Conservation (phyloP, 1,140 invertebrate species). For the Procambarus clarkii region DNA sequence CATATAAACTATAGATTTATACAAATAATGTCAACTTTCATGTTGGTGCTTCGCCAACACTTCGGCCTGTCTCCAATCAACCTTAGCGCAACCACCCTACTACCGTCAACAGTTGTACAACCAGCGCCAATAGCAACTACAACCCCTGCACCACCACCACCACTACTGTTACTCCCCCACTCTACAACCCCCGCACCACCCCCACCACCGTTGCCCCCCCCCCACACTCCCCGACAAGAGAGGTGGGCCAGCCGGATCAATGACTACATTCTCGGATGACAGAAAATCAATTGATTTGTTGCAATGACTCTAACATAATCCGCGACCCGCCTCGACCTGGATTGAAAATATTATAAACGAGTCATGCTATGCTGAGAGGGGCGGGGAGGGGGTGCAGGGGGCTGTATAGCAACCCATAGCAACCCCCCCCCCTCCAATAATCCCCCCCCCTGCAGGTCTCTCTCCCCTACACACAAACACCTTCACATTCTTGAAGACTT, state of each 20-base stretch:
- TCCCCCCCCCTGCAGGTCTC: too few species aligned
- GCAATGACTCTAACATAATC: constrained; percentile 53
- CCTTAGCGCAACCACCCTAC: too few species aligned
- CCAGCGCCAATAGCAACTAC: too few species aligned
- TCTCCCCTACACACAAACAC: too few species aligned
- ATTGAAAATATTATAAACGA: constrained; percentile 62
- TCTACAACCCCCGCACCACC: neutral
- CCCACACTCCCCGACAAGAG: neutral
- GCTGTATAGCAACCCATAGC: neutral
- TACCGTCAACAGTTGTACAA: neutral
- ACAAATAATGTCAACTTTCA: too few species aligned
- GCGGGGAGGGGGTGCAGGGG: neutral
- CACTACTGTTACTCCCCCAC: neutral
- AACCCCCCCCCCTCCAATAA: too few species aligned
- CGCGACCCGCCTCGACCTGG: constrained; percentile 60
- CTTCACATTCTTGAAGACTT: too few species aligned
- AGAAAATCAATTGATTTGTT: constrained; percentile 68
- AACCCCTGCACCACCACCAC: neutral
- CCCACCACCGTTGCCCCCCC: neutral
- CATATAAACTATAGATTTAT: too few species aligned
- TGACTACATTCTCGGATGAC: constrained; percentile 61
- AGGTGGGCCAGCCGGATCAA: constrained; percentile 32
- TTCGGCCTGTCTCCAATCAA: too few species aligned
- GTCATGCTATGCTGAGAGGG: constrained; percentile 35
- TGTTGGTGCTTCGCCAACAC: too few species aligned